These are phyloP conservation scores for Protobothrops flavoviridis DNA, from an alignment of 2,113 vertebrate genomes.

Conservation along the genomic window DNA sequence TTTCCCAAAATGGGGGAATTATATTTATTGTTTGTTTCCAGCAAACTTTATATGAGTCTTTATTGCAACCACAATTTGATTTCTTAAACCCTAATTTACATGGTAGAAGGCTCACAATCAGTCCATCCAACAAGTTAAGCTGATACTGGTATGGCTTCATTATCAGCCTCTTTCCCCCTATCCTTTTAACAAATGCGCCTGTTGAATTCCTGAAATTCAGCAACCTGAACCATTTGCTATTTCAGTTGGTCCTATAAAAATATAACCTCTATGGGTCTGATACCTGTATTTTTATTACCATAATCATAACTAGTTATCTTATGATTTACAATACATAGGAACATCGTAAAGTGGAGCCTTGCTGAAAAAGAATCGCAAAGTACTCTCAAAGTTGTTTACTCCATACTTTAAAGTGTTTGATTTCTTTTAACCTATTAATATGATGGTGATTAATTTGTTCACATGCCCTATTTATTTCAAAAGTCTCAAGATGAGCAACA, in stretches of 20 bases:
- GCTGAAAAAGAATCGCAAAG: background rate
- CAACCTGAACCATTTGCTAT: background rate
- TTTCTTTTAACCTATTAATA: background rate
- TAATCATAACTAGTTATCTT: background rate
- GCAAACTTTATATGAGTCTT: background rate
- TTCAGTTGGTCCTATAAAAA: background rate
- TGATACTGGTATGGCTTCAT: background rate
- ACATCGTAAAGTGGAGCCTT: background rate
- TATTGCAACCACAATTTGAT: background rate
- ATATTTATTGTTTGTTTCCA: background rate
- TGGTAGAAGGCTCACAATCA: background rate
- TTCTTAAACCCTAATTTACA: background rate
- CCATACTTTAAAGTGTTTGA: background rate
- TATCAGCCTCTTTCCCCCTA: background rate
- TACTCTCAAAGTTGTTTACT: background rate
- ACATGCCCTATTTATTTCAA: background rate
- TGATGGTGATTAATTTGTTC: background rate
- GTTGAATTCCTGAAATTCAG: background rate
- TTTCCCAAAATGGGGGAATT: background rate
- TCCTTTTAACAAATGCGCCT: background rate
- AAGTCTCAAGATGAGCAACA: background rate
- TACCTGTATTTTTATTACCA: background rate
- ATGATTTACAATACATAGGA: background rate
- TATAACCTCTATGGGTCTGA: background rate
- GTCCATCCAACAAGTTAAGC: background rate